A percentile compares a stretch with the other conserved stretches of the same genome.
Conservation (phyloP, 35 echinoderm and acorn worm genomes). For the Heliocidaris erythrogramma region DNA sequence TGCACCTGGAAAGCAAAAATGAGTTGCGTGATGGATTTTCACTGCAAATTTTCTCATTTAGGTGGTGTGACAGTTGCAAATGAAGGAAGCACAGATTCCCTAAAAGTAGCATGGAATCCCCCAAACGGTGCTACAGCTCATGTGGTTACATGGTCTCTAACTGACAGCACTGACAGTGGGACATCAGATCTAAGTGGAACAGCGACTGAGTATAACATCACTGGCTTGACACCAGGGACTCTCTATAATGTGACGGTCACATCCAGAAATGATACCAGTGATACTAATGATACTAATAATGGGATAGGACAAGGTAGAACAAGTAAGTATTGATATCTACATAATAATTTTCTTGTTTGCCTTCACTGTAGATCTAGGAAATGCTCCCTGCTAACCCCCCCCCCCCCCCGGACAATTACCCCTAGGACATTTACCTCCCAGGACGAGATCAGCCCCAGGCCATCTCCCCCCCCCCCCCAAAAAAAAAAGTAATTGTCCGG, state of each 20-base stretch:
- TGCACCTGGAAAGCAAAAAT: too few species aligned
- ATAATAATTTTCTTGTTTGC: too few species aligned
- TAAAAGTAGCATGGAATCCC: background rate
- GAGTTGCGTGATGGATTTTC: too few species aligned
- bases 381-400: too few species aligned
- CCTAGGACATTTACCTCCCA: too few species aligned
- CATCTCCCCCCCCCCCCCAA: too few species aligned
- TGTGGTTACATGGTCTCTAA: background rate
- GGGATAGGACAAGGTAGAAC: background rate
- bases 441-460: too few species aligned
- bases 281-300: background rate
- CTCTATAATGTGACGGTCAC: background rate
- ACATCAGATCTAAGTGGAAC: background rate
- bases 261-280: background rate
- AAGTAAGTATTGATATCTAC: background rate
- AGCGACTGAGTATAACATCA: background rate
- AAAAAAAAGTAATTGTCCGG: too few species aligned
- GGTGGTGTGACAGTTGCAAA: background rate
- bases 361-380: too few species aligned
- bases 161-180: background rate
- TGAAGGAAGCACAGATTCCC: background rate
- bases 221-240: background rate
- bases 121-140: background rate
- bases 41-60: background rate
- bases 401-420: too few species aligned